Percentiles rank a stretch among this genome's conserved stretches.
Conservation (phyloP, 2,888 invertebrate species). For the Rhamphomyia laevipes region DNA sequence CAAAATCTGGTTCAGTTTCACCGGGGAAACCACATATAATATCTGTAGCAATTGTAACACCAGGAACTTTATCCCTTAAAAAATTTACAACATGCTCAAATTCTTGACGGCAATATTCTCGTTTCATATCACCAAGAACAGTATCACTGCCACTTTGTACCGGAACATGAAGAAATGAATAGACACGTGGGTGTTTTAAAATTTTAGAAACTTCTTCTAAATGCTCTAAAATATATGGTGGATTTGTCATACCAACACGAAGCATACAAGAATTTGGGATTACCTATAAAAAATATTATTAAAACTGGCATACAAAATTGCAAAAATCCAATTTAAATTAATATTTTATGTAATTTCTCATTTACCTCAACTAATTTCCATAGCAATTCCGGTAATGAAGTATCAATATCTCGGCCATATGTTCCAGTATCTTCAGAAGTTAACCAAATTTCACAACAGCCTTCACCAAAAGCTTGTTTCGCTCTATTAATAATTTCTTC, state of each 20-base stretch:
- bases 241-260: slow-evolving; percentile 96
- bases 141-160: slow-evolving; percentile 96
- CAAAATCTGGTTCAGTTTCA: slow-evolving; percentile 83
- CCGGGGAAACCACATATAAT: slow-evolving; percentile 98
- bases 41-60: slow-evolving; percentile 91
- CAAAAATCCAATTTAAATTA: not conserved
- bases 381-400: slow-evolving; percentile 74
- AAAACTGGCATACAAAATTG: not conserved
- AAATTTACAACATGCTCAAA: slow-evolving; percentile 83
- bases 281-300: slow-evolving; percentile 13
- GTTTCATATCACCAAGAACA: slow-evolving; percentile 88
- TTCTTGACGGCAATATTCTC: slow-evolving; percentile 84
- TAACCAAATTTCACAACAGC: slow-evolving; percentile 93
- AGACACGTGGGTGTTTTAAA: slow-evolving; percentile 77
- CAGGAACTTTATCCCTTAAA: slow-evolving; percentile 69
- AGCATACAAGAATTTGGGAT: slow-evolving; percentile 57
- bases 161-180: slow-evolving; percentile 93
- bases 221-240: slow-evolving; percentile 94
- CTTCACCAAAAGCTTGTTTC: slow-evolving; percentile 75
- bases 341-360: slow-evolving; percentile 31
- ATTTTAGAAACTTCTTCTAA: slow-evolving; percentile 80
- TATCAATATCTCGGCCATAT: slow-evolving; percentile 89
- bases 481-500: slow-evolving; percentile 84
- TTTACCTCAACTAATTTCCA: slow-evolving; percentile 61
- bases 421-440: slow-evolving; percentile 98